Base-by-base conservation (phyloP, 2,888 invertebrate genomes). In the Andrena camellia region DNA sequence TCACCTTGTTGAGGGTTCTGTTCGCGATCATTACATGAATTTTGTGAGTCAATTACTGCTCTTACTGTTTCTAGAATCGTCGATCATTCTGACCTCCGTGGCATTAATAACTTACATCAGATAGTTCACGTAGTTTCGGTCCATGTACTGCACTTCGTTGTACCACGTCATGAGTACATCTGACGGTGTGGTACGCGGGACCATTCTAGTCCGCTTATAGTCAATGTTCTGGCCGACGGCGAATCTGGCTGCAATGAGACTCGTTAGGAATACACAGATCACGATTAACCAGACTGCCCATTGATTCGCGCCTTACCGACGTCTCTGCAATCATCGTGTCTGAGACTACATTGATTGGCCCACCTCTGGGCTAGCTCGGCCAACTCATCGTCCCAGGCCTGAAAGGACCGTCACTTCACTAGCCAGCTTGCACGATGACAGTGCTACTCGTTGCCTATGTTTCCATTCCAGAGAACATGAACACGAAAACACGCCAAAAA, bases 211-310 rank as follows among this genome's bases (percentile, higher is more conserved):
- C n/a, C n/a, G n/a, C n/a, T n/a, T n/a, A n/a, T n/a, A n/a, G n/a
- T n/a, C n/a, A n/a, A n/a, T n/a, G 81, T 94, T 95, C 86, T 95
- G 95, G 0, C 94, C 94, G 7, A 94, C 94, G 3, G 87, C 86
- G 83, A 20, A 29, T n/a, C 29, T 2, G 1, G 0, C 60, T 48
- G n/a, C 13, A 59, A 59, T 23, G 52, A 0, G 1, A 67, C 29
- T 64, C 2, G 10, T 48, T 17, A 35, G 0, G 0, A n/a, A n/a
- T 20, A 31, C 10, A 4, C 2, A 10, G 10, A 60, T 26, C 4
- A 60, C 5, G 13, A 6, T 17, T 17, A 8, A 17, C 35, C n/a
- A 91, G 94, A 20, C 2, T 42, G 13, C 42, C 13, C 0, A 13
- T 1, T 52, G 7, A 8, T 52, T 70, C 20, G 6, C 20, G 2